Conservation (phyloP, 2,888 invertebrate species). For the Drosophila prostipennis region DNA sequence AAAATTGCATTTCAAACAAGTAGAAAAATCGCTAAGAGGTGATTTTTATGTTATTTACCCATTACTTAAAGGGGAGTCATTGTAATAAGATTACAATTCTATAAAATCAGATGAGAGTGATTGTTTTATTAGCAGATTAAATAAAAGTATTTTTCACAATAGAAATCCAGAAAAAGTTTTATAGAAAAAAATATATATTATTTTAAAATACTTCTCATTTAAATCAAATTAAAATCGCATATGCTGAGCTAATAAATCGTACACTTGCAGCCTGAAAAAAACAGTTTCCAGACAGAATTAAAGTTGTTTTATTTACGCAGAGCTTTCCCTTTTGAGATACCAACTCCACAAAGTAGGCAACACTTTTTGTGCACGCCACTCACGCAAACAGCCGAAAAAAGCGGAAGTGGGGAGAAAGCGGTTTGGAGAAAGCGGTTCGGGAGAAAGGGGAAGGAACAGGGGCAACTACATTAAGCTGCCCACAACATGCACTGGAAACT, state of each 20-base stretch:
- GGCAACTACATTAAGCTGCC: slow-evolving; percentile 36
- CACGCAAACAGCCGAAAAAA: slow-evolving; percentile 36
- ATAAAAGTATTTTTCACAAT: too few species aligned
- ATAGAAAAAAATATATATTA: too few species aligned
- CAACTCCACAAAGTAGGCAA: slow-evolving; percentile 53
- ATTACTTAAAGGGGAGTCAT: not conserved
- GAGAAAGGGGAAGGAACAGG: not conserved
- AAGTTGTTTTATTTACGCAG: not conserved
- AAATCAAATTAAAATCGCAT: not conserved
- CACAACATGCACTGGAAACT: slow-evolving; percentile 23
- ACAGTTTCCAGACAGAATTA: too few species aligned
- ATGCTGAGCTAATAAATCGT: not conserved
- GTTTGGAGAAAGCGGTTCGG: slow-evolving; percentile 10
- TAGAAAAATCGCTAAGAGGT: not conserved
- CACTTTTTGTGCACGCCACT: slow-evolving; percentile 37
- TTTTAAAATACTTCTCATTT: too few species aligned
- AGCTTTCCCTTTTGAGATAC: slow-evolving; percentile 58
- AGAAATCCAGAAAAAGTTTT: not conserved
- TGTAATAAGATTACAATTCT: not conserved
- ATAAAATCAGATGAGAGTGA: not conserved
- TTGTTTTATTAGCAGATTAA: not conserved
- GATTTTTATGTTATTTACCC: not conserved
- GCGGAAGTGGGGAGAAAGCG: not conserved
- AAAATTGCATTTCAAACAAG: not conserved
- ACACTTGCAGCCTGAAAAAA: not conserved